A percentile compares a stretch with the other conserved stretches of the same genome.
phyloP scores from a whole-genome alignment of 2,797 vertebrate genomes.

The Cetoscarus ocellatus region DNA sequence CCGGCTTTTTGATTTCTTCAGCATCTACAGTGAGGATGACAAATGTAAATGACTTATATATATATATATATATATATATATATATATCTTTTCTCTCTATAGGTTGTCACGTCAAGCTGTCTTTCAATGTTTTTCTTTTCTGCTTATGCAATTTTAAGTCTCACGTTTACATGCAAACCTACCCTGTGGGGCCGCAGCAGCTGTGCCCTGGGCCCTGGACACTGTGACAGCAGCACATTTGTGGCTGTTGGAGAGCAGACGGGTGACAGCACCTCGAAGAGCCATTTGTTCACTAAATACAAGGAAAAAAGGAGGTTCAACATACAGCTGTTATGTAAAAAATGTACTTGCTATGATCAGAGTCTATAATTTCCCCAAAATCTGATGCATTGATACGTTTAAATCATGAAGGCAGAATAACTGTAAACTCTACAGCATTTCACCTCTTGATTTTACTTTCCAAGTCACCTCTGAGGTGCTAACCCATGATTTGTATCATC shows the following conservation, averaged over 20 bases:
- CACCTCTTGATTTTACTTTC: too few relatives aligned
- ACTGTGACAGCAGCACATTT: constrained; percentile 62
- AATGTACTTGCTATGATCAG: too few relatives aligned
- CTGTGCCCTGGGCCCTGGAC: constrained; percentile 79
- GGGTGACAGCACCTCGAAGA: constrained; percentile 70
- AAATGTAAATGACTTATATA: not conserved
- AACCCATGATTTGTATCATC: too few relatives aligned
- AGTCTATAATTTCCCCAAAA: not conserved
- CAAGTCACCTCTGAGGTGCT: too few relatives aligned
- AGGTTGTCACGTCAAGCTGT: too few relatives aligned
- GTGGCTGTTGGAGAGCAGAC: constrained; percentile 72
- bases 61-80: too few relatives aligned
- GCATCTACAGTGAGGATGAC: constrained; percentile 55
- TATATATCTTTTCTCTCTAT: too few relatives aligned
- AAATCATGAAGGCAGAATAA: not conserved
- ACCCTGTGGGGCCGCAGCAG: constrained; percentile 62
- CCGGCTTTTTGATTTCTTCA: constrained; percentile 61
- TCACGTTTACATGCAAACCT: not conserved
- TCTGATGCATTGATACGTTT: not conserved
- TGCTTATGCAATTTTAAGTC: too few relatives aligned
- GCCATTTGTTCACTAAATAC: constrained; percentile 73
- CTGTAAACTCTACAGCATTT: too few relatives aligned
- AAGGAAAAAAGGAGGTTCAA: not conserved
- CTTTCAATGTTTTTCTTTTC: too few relatives aligned
- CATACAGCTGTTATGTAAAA: accelerated